phyloP scores from a whole-genome alignment of 2,797 vertebrate species.

The Danionella dracula region DNA sequence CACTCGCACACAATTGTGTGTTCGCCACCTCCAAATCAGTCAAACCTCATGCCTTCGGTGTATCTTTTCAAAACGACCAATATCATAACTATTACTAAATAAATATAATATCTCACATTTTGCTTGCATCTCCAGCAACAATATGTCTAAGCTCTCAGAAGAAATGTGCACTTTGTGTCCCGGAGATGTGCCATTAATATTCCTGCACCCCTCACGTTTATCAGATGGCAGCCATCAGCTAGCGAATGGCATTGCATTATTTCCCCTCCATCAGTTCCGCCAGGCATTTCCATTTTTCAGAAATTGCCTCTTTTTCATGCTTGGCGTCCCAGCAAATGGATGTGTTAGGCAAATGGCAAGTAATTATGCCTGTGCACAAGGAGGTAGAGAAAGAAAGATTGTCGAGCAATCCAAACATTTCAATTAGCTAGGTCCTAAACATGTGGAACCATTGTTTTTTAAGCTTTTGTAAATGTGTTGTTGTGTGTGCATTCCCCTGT shows the following conservation, averaged over 20 bases:
- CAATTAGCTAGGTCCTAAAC: constrained; percentile 92
- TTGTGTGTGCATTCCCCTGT: constrained; percentile 5
- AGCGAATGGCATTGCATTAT: constrained; percentile 87
- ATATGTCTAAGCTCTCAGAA: constrained; percentile 79
- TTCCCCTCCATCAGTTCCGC: constrained; percentile 85
- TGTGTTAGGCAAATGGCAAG: constrained; percentile 99
- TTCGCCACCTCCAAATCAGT: not conserved
- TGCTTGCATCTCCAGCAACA: constrained; percentile 61
- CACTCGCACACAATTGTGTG: not conserved
- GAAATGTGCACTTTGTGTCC: constrained; percentile 71
- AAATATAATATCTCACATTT: constrained; percentile 40
- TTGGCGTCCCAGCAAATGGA: constrained; percentile 99
- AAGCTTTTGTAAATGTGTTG: not conserved
- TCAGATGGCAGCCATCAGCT: constrained; percentile 83
- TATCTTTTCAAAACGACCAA: not conserved
- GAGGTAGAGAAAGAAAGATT: constrained; percentile 55
- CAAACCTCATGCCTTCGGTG: not conserved
- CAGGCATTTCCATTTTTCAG: constrained; percentile 89
- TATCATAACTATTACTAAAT: constrained; percentile 1
- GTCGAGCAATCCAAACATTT: constrained; percentile 95
- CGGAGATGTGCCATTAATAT: constrained; percentile 79
- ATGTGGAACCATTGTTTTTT: constrained; percentile 47
- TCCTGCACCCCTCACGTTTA: constrained; percentile 81
- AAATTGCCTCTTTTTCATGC: constrained; percentile 99
- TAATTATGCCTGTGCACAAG: constrained; percentile 94